Conservation (phyloP, 1,140 invertebrate genomes). For the Eulimnadia texana region DNA sequence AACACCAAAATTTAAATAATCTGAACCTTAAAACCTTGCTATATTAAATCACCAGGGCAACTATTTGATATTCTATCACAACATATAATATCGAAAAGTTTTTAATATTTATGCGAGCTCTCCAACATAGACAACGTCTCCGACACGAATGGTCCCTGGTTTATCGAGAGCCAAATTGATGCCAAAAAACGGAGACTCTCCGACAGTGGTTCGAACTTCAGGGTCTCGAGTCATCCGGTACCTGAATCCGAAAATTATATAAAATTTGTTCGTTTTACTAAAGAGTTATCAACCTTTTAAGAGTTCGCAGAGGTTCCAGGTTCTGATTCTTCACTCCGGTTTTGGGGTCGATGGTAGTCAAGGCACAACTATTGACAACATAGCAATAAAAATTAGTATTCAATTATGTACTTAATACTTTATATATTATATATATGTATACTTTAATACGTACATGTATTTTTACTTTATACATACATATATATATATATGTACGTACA, state of each 20-base stretch:
- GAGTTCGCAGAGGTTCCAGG: constrained; percentile 9
- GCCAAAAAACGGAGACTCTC: constrained; percentile 8
- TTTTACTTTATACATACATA: too few species aligned
- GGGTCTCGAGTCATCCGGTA: constrained; percentile 11
- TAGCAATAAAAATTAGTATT: not conserved
- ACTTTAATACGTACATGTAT: too few species aligned
- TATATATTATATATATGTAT: too few species aligned
- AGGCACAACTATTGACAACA: constrained; percentile 8
- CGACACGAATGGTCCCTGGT: constrained; percentile 2
- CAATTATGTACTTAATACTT: not conserved
- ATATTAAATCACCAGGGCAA: too few species aligned
- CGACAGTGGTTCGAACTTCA: not conserved
- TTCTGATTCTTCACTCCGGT: constrained; percentile 8
- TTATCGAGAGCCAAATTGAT: constrained; percentile 10
- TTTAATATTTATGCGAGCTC: not conserved
- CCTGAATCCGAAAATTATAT: not conserved
- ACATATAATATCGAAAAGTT: too few species aligned
- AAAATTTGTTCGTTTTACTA: too few species aligned
- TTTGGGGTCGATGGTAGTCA: constrained; percentile 10
- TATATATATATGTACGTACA: too few species aligned
- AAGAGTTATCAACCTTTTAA: constrained; percentile 1
- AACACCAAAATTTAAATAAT: too few species aligned
- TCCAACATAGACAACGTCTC: constrained; percentile 11
- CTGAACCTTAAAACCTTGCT: too few species aligned
- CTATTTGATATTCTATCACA: too few species aligned